Base-by-base conservation (phyloP, 2,888 invertebrate species). In the Cryptocheilus praepositus region DNA sequence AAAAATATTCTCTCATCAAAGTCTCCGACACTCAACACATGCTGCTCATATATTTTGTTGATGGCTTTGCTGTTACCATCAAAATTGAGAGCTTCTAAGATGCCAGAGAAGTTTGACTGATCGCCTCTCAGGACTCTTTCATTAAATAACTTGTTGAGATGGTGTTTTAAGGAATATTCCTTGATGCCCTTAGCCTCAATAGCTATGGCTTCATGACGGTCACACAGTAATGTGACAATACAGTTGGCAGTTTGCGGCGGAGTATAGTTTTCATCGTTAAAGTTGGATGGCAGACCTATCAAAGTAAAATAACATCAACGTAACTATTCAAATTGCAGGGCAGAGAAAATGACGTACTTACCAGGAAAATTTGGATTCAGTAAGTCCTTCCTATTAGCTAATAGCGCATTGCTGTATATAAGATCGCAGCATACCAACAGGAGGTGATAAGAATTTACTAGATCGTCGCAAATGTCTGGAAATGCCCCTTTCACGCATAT, bases 1-100 rank as follows among this genome's bases (percentile, higher is more conserved):
- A 98, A 91, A 90, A 99, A 97, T 89, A 99, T 96, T 84, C 98
- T 92, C 89, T 99, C 99, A 89, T 99, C 99, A 89, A 99, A 96
- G 89, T 98, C 97, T 0, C 98, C 98, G 70, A 95, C 94, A 86
- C 94, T 96, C 46, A 98, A 90, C 22, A 98, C 95, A 89, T 95
- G 96, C 61, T 95, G 95, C 86, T 98, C 98, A 88, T 99, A 99
- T 13, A 93, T 91, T 87, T 94, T 95, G 79, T 95, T 95, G 46
- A 98, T 90, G 78, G 94, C 93, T 90, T 95, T 96, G 43, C 94
- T 92, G 90, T 98, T 98, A 18, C 90, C 90, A 81, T 98, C 97
- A 90, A 97, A 98, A 84, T 93, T 92, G 15, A 92, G 91, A 28
- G 93, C 90, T 73, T 97, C 95, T 77, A 98, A 90, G 43, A 98